phyloP scores from a whole-genome alignment of 2,113 vertebrate genomes.

The Elanoides forficatus region DNA sequence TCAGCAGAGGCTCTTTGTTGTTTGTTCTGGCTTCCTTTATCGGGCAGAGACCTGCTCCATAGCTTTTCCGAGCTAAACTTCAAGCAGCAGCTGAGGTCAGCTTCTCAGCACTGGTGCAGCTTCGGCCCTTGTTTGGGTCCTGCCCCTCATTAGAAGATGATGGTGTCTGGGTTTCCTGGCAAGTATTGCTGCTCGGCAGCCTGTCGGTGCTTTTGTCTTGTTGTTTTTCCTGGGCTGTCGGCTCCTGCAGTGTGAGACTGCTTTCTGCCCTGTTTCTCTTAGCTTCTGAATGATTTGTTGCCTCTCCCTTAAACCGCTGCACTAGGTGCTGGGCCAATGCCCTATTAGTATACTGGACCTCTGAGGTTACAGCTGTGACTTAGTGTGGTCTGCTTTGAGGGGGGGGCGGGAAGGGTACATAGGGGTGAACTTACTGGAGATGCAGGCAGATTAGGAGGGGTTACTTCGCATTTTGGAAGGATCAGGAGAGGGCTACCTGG shows the following conservation, averaged over 20 bases:
- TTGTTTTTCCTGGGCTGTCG: neutral
- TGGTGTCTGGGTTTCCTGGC: slow-evolving; percentile 22
- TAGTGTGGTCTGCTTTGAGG: neutral
- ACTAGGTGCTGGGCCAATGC: neutral
- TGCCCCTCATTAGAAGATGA: neutral
- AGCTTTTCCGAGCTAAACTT: neutral
- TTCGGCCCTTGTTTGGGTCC: slow-evolving; percentile 10
- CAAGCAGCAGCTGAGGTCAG: slow-evolving; percentile 22
- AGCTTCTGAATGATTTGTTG: neutral
- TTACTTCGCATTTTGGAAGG: neutral
- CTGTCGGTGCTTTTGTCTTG: neutral
- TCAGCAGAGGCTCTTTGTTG: slow-evolving; percentile 42
- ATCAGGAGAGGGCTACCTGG: neutral
- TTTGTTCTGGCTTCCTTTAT: slow-evolving; percentile 30
- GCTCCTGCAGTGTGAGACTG: neutral
- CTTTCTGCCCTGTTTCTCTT: neutral
- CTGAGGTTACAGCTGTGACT: neutral
- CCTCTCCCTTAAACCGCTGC: neutral
- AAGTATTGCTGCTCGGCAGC: neutral
- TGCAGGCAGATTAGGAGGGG: neutral
- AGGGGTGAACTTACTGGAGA: neutral
- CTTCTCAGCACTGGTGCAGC: neutral
- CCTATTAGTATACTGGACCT: neutral
- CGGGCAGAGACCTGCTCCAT: neutral
- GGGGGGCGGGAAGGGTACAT: accelerated